Evolutionary conservation across 2,797 vertebrate genomes (phyloP).

Genomic region (Muscicapa comitata): DNA sequence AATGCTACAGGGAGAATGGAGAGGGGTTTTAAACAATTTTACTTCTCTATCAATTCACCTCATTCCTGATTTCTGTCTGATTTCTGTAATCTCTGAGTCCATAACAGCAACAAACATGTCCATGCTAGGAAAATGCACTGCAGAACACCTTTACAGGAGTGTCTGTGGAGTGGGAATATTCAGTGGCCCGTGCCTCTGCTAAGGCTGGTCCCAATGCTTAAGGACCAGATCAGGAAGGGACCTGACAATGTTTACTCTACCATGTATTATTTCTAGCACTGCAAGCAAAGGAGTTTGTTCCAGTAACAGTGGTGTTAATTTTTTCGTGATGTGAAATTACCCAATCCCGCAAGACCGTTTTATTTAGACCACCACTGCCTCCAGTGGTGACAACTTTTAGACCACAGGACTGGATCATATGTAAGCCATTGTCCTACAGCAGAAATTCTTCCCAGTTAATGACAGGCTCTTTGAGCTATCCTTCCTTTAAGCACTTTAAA

Average conservation of each 20-base stretch:
- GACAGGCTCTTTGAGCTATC: not conserved
- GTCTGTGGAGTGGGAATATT: not conserved
- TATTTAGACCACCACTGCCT: not conserved
- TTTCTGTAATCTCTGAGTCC: not conserved
- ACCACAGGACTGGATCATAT: not conserved
- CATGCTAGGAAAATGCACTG: not conserved
- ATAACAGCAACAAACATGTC: fast-evolving
- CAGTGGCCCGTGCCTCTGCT: not conserved
- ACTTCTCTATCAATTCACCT: not conserved
- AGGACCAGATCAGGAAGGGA: not conserved
- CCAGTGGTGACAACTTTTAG: not conserved
- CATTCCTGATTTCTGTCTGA: not conserved
- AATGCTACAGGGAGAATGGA: not conserved
- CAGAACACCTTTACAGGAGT: not conserved
- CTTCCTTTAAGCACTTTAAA: not conserved
- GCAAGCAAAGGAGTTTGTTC: not conserved
- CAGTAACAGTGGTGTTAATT: not conserved
- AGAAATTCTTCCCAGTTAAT: not conserved
- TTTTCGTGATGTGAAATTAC: not conserved
- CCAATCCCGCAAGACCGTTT: not conserved
- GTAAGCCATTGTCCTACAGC: not conserved
- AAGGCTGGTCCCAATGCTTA: fast-evolving
- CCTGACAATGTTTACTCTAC: not conserved
- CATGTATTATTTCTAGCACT: not conserved
- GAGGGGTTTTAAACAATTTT: not conserved